These are phyloP conservation scores for Aphaenogaster floridana DNA, from an alignment of 1,140 invertebrate genomes.

Conservation along the genomic window DNA sequence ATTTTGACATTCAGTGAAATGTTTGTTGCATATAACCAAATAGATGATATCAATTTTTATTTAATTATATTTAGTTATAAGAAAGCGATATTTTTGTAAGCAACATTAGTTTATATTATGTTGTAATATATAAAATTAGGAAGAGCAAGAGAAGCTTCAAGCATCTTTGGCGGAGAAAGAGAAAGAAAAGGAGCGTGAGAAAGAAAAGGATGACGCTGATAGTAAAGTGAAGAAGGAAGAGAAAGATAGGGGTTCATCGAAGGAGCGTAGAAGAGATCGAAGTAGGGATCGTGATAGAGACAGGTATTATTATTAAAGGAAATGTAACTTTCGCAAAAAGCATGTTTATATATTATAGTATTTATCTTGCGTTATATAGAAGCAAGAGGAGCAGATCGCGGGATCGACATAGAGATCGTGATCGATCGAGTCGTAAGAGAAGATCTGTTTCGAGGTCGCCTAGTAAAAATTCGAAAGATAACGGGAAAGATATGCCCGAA, in stretches of 20 bases:
- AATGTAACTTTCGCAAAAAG: background rate
- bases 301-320: conserved; percentile 77
- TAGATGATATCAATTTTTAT: conserved; percentile 43
- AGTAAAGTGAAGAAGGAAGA: conserved; percentile 85
- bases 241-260: conserved; percentile 83
- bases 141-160: conserved; percentile 91
- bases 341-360: conserved; percentile 9
- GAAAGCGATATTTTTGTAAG: conserved; percentile 9
- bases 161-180: conserved; percentile 88
- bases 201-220: conserved; percentile 85
- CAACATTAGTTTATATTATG: conserved; percentile 28
- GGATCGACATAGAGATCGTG: conserved; percentile 86
- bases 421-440: conserved; percentile 84
- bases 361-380: conserved; percentile 61
- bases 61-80: conserved; percentile 35
- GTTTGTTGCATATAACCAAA: conserved; percentile 60
- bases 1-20: conserved; percentile 66
- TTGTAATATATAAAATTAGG: conserved; percentile 84
- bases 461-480: conserved; percentile 83
- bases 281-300: conserved; percentile 86
- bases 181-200: conserved; percentile 86
- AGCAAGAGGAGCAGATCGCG: conserved; percentile 87
- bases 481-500: conserved; percentile 82
- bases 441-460: conserved; percentile 84
- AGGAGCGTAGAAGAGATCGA: conserved; percentile 84